Conservation (phyloP, 2,113 vertebrate genomes). For the Antechinus flavipes region DNA sequence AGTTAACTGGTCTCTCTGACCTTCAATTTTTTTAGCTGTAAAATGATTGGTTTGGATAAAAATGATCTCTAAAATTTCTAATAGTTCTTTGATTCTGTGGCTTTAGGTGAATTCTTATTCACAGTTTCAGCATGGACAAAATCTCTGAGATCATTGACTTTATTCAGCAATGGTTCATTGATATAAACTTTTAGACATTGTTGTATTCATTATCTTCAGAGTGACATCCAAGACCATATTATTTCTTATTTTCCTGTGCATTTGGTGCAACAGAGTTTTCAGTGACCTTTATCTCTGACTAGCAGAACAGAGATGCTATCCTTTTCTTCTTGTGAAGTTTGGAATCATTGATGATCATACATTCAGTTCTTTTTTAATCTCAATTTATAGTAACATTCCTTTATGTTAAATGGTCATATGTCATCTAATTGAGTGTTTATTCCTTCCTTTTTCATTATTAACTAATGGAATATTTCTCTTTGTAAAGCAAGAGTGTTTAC, state of each 20-base stretch:
- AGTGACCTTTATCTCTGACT: slow-evolving; percentile 42
- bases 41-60: neutral
- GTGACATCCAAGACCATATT: slow-evolving; percentile 24
- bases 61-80: neutral
- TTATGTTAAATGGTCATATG: neutral
- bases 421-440: slow-evolving; percentile 25
- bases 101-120: neutral
- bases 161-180: slow-evolving; percentile 18
- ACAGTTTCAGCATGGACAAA: neutral
- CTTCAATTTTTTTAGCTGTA: neutral
- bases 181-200: slow-evolving; percentile 30
- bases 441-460: neutral
- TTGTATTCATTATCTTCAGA: slow-evolving; percentile 41
- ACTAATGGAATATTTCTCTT: neutral
- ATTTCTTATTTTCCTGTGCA: neutral
- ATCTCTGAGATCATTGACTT: neutral
- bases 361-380: neutral
- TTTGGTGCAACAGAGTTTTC: slow-evolving; percentile 1
- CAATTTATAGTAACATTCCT: neutral
- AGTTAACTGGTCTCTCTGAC: neutral
- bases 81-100: neutral
- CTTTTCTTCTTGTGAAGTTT: slow-evolving; percentile 36
- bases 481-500: neutral
- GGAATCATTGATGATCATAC: neutral
- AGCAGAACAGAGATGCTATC: neutral